Percentiles rank a stretch among this genome's conserved stretches.
Conservation (phyloP, 2,888 invertebrate genomes). For the Sicus ferrugineus region DNA sequence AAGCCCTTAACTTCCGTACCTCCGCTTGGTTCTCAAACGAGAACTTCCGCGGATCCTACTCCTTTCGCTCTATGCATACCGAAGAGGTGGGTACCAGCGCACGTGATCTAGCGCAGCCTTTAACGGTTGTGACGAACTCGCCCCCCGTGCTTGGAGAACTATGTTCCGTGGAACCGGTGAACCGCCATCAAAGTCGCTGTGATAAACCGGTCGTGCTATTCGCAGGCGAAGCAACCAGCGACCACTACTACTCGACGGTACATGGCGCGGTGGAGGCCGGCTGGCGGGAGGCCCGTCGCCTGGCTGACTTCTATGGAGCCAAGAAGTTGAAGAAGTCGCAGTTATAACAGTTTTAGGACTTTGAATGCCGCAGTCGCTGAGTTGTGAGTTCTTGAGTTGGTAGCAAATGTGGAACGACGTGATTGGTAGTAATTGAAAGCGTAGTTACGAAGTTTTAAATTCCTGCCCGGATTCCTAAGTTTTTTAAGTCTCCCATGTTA, state of each 20-base stretch:
- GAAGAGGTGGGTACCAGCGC: slow-evolving; percentile 69
- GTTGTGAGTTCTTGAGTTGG: slow-evolving; percentile 11
- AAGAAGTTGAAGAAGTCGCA: slow-evolving; percentile 48
- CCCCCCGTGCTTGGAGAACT: slow-evolving; percentile 45
- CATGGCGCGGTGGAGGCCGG: slow-evolving; percentile 80
- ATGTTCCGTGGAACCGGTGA: slow-evolving; percentile 28
- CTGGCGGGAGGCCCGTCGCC: slow-evolving; percentile 74
- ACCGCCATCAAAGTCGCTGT: slow-evolving; percentile 51
- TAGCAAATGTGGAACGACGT: not conserved
- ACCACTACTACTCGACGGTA: slow-evolving; percentile 72
- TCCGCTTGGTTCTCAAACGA: slow-evolving; percentile 73
- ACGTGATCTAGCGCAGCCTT: slow-evolving; percentile 65
- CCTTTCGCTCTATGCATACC: slow-evolving; percentile 69
- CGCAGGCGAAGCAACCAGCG: slow-evolving; percentile 76
- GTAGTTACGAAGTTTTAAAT: too few species aligned
- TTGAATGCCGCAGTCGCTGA: slow-evolving; percentile 40
- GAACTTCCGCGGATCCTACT: slow-evolving; percentile 72
- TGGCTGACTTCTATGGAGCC: slow-evolving; percentile 61
- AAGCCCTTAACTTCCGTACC: slow-evolving; percentile 59
- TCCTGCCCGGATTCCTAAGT: too few species aligned
- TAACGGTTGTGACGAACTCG: slow-evolving; percentile 61
- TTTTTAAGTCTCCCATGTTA: too few species aligned
- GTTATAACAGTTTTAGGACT: slow-evolving; percentile 53
- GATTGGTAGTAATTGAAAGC: too few species aligned
- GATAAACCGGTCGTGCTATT: slow-evolving; percentile 70